Evolutionary conservation across 2,888 invertebrate genomes (phyloP).

Genomic region (Ichneumoninae sp.): DNA sequence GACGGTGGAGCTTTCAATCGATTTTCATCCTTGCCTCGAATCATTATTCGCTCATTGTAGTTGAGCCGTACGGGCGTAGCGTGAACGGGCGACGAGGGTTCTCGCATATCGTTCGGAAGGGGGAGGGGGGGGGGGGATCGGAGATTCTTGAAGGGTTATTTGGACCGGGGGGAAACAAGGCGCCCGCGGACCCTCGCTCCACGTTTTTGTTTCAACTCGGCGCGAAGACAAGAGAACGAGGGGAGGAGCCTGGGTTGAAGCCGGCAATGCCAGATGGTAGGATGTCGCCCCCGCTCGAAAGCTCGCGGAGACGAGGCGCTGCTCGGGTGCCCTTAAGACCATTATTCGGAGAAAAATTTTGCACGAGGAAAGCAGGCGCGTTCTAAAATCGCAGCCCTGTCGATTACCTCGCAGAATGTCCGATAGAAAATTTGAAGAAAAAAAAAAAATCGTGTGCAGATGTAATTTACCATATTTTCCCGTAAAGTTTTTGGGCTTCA

Average conservation of each 20-base stretch:
- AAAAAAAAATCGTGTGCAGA: slow-evolving; percentile 1
- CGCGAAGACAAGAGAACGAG: slow-evolving; percentile 40
- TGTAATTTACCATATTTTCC: slow-evolving; percentile 68
- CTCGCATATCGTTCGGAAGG: slow-evolving; percentile 52
- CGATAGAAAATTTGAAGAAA: background rate
- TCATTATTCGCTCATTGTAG: slow-evolving; percentile 76
- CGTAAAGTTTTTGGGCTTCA: slow-evolving; percentile 43
- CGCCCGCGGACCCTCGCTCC: slow-evolving; percentile 28
- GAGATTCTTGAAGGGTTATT: slow-evolving; percentile 62
- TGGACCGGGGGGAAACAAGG: slow-evolving; percentile 58
- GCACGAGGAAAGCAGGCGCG: background rate
- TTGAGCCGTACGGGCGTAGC: background rate
- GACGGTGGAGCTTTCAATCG: slow-evolving; percentile 72
- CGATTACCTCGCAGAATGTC: background rate
- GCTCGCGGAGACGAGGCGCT: background rate
- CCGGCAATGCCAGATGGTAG: slow-evolving; percentile 42
- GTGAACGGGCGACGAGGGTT: slow-evolving; percentile 53
- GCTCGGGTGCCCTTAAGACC: background rate
- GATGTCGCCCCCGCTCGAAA: slow-evolving; percentile 15
- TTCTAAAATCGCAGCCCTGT: background rate
- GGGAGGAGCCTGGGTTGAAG: background rate
- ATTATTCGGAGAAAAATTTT: background rate
- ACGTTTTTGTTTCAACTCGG: slow-evolving; percentile 64
- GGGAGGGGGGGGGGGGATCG: background rate
- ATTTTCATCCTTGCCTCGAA: slow-evolving; percentile 79